A percentile compares a stretch with the other conserved stretches of the same genome.
Conservation (phyloP, 2,888 invertebrate species). For the Oxyteleia sp. region DNA sequence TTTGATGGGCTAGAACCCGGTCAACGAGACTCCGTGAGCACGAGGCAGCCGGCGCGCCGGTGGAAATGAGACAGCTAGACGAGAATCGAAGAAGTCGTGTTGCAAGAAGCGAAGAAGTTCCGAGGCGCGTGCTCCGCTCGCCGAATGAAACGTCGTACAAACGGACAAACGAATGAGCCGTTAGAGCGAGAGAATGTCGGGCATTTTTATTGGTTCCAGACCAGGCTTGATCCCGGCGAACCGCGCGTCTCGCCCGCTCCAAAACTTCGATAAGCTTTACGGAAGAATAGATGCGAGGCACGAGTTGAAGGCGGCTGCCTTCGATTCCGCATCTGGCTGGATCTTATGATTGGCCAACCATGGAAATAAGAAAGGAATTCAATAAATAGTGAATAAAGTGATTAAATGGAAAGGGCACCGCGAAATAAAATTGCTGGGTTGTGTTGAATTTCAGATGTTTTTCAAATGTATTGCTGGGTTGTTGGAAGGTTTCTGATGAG, state of each 20-base stretch:
- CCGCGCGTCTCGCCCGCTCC: slow-evolving; percentile 52
- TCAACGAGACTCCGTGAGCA: slow-evolving; percentile 54
- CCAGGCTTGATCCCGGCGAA: slow-evolving; percentile 72
- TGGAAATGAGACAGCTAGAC: slow-evolving; percentile 59
- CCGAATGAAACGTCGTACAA: slow-evolving; percentile 75
- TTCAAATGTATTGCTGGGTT: too few relatives aligned
- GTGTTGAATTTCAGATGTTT: slow-evolving; percentile 8
- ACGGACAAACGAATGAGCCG: slow-evolving; percentile 84
- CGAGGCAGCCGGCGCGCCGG: slow-evolving; percentile 33
- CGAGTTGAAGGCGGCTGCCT: slow-evolving; percentile 50
- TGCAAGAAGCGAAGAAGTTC: slow-evolving; percentile 72
- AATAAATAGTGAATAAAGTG: slow-evolving; percentile 50
- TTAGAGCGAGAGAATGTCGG: slow-evolving; percentile 85
- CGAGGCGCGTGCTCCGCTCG: slow-evolving; percentile 73
- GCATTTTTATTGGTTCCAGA: slow-evolving; percentile 86
- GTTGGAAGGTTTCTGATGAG: too few relatives aligned
- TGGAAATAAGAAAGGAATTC: slow-evolving; percentile 71
- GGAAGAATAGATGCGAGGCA: slow-evolving; percentile 74
- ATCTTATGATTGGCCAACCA: slow-evolving; percentile 74
- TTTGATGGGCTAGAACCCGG: slow-evolving; percentile 75
- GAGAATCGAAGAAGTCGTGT: slow-evolving; percentile 61
- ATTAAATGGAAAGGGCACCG: slow-evolving; percentile 23
- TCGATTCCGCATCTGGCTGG: slow-evolving; percentile 71
- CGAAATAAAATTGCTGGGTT: slow-evolving; percentile 25
- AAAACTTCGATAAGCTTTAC: slow-evolving; percentile 75